These are phyloP conservation scores for Pogoniulus pusillus DNA, from an alignment of 2,797 vertebrate genomes.

Conservation along the genomic window DNA sequence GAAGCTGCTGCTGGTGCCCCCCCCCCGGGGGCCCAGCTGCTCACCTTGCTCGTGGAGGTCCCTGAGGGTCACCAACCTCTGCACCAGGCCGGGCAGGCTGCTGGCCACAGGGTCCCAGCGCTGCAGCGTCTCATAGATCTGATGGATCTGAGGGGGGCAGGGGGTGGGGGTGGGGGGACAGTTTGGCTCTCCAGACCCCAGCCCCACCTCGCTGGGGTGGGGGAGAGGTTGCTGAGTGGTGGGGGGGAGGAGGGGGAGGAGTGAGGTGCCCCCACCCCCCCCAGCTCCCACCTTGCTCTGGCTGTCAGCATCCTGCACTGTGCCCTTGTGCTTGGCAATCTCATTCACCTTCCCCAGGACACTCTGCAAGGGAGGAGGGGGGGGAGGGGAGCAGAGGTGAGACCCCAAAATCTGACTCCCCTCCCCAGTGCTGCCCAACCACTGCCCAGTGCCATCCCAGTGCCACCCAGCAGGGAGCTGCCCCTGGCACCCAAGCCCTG, in stretches of 20 bases:
- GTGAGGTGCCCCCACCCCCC: too few species aligned
- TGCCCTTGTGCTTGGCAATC: slow-evolving; percentile 91
- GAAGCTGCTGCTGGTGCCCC: not conserved
- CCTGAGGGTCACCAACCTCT: slow-evolving; percentile 74
- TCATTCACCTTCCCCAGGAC: slow-evolving; percentile 96
- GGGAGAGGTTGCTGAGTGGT: too few species aligned
- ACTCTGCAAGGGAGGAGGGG: slow-evolving; percentile 80
- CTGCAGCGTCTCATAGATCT: not conserved
- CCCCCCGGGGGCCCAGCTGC: not conserved
- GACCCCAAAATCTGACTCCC: not conserved
- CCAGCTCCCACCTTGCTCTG: slow-evolving; percentile 86
- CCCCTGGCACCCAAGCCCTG: too few species aligned
- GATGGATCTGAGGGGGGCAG: not conserved
- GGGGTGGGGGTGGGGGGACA: not conserved
- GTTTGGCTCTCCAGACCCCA: not conserved
- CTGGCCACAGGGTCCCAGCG: not conserved
- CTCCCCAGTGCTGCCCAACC: too few species aligned
- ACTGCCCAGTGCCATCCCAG: too few species aligned
- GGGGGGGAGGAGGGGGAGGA: too few species aligned
- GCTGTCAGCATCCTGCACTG: slow-evolving; percentile 90
- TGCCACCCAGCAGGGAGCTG: too few species aligned
- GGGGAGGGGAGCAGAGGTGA: not conserved
- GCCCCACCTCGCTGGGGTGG: too few species aligned
- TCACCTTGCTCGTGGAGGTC: slow-evolving; percentile 94
- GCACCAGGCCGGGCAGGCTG: not conserved